These are phyloP conservation scores for Hylaea fasciaria DNA, from an alignment of 2,888 invertebrate species.

Conservation along the genomic window DNA sequence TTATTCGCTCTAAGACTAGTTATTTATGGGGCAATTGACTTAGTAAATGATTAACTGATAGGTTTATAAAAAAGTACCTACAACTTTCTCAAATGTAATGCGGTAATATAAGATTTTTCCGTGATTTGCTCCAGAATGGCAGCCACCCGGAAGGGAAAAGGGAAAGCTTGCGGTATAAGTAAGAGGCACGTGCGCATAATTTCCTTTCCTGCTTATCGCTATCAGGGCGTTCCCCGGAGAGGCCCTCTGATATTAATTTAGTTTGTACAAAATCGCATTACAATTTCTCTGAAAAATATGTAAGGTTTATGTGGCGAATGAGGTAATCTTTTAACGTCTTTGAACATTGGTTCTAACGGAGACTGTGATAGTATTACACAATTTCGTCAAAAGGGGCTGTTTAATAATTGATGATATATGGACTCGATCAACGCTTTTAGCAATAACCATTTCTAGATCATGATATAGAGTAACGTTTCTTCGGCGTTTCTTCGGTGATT, in stretches of 20 bases:
- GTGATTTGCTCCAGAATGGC: not conserved
- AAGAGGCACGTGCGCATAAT: constrained; percentile 9
- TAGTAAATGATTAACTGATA: too few relatives aligned
- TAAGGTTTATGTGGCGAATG: too few relatives aligned
- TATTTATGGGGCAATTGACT: too few relatives aligned
- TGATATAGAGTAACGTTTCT: too few relatives aligned
- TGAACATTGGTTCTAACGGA: not conserved
- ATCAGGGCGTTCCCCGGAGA: not conserved
- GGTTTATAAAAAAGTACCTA: not conserved
- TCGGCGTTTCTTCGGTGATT: not conserved
- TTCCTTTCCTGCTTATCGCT: constrained; percentile 16
- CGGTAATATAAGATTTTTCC: too few relatives aligned
- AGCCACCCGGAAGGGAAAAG: constrained; percentile 6
- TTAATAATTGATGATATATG: too few relatives aligned
- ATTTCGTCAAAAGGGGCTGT: too few relatives aligned
- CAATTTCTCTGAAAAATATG: not conserved
- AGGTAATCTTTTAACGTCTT: too few relatives aligned
- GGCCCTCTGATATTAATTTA: constrained; percentile 14
- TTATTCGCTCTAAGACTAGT: too few relatives aligned
- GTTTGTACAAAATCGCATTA: not conserved
- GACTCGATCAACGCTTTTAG: too few relatives aligned
- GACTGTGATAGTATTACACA: not conserved
- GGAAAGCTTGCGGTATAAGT: constrained; percentile 12
- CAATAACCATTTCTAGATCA: too few relatives aligned
- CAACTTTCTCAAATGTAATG: not conserved